Evolutionary conservation across 2,888 invertebrate species (phyloP), one percentile per base, ranked within the genome.

Genomic region (Orchesellides sinensis): DNA sequence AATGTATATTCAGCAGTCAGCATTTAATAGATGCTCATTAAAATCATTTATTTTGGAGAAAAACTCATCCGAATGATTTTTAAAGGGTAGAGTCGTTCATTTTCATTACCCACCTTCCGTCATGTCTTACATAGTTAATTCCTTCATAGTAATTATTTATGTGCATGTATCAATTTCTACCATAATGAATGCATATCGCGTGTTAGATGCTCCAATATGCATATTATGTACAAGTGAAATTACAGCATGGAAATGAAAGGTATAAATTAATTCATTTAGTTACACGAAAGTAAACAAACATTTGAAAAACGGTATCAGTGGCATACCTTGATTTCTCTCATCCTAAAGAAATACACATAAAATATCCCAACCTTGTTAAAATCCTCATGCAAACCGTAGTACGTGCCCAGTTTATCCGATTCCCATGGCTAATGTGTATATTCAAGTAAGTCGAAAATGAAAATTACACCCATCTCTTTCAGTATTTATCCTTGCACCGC

Each of bases 361-460:
- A 35, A 52, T 52, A 1, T 10, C 12, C 52, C 3, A 8, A 40
- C 4, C 40, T 40, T 40, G 40, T 52, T 4, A 52, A 52, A 52
- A 19, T 52, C 8, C 21, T n/a, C 21, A 27, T 56, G 27, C 52
- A 21, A 8, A n/a, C n/a, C n/a, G n/a, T n/a, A n/a, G 61, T 61
- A 61, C 61, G 78, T 69, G 69, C 69, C 49, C 49, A 35, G n/a
- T 54, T 21, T 47, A 69, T 69, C 52, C 61, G 17, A 61, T 78
- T 78, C 78, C 78, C 78, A 69, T 69, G 69, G 29, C 59, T 68
- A 77, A 77, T 59, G n/a, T n/a, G n/a, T n/a, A 49, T 32, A 72
- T 72, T 72, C 27, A 45, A 72, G 61, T 61, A 56, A 70, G 56
- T 45, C 54, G 52, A 45, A 35, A 70, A 70, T 56, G 56, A 70